Evolutionary conservation across 2,888 invertebrate genomes (phyloP), one percentile per base, ranked within the genome.

Genomic region (Agrypnus murinus): DNA sequence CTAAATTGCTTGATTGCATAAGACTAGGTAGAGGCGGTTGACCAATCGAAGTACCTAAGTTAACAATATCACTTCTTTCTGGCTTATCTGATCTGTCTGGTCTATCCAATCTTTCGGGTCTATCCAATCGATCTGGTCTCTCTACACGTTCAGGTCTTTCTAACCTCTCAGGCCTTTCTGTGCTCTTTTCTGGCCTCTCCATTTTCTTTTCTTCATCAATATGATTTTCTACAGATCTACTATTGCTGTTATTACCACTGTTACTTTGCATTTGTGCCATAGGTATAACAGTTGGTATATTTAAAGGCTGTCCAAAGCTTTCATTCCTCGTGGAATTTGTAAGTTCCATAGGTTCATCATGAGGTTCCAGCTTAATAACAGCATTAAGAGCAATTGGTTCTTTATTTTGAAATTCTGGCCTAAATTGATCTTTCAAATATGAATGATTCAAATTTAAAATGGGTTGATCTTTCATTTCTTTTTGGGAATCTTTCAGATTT

Each of bases 1-100:
- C 88, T 73, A 90, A 81, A 77, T 90, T 89, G 43, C 89, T 88
- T 59, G 89, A 88, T 68, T 89, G 89, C 83, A 90, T 83, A 43
- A 90, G 81, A 25, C 88, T 89, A 45, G 88, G 86, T 62, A 90
- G 83, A 10, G 90, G 88, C 19, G 90, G 87, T 79, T 90, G 90
- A 40, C 70, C 87, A 6, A 88, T 86, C 77, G 85, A 69, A 86
- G 82, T 31, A 85, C 86, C 72, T 86, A 86, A 70, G 80, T 85
- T 65, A 77, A 81, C 60, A 84, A 80, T 57, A 57, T 77, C 79
- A 85, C 87, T 71, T 84, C 85, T 66, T 80, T 82, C 63, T 82
- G 82, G 57, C 84, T 87, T 76, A 85, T 79, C 77, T 48, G 74
- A 14, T 19, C 64, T 62, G 7, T 73, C 73, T 9, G 76, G 75